These are phyloP conservation scores for Cryptoleucopteryx plumbea DNA, from an alignment of 2,113 vertebrate genomes.

Conservation along the genomic window DNA sequence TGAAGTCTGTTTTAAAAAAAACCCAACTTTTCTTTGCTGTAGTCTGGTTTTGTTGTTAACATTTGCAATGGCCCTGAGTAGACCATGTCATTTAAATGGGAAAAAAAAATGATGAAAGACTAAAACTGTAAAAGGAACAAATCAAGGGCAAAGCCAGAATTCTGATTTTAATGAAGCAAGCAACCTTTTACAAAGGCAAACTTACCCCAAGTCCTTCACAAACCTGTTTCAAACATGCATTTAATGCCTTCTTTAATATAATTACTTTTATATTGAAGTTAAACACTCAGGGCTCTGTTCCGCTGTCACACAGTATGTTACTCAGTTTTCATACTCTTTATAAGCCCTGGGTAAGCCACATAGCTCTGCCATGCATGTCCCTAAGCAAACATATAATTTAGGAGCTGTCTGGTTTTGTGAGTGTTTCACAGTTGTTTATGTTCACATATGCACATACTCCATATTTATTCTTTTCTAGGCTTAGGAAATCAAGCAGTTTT, in stretches of 20 bases:
- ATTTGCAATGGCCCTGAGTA: not conserved
- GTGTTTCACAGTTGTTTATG: not conserved
- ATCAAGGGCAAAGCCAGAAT: not conserved
- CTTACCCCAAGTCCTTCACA: not conserved
- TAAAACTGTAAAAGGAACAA: not conserved
- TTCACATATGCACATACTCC: not conserved
- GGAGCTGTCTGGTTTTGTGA: not conserved
- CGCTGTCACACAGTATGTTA: not conserved
- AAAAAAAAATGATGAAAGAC: not conserved
- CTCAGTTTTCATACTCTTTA: not conserved
- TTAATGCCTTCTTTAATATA: slow-evolving; percentile 39
- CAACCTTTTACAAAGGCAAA: slow-evolving; percentile 53
- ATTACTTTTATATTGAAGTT: slow-evolving; percentile 36
- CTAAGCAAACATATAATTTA: not conserved
- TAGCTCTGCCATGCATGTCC: not conserved
- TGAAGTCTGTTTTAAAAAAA: not conserved
- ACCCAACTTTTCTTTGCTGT: not conserved
- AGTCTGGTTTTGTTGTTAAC: not conserved
- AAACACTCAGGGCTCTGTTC: not conserved
- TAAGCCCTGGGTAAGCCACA: not conserved
- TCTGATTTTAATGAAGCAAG: slow-evolving; percentile 42
- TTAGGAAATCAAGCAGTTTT: not conserved
- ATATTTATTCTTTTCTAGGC: not conserved
- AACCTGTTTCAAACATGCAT: slow-evolving; percentile 7
- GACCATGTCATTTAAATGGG: not conserved